These are phyloP conservation scores for Euura lappo DNA, from an alignment of 1,140 invertebrate genomes.

Conservation along the genomic window DNA sequence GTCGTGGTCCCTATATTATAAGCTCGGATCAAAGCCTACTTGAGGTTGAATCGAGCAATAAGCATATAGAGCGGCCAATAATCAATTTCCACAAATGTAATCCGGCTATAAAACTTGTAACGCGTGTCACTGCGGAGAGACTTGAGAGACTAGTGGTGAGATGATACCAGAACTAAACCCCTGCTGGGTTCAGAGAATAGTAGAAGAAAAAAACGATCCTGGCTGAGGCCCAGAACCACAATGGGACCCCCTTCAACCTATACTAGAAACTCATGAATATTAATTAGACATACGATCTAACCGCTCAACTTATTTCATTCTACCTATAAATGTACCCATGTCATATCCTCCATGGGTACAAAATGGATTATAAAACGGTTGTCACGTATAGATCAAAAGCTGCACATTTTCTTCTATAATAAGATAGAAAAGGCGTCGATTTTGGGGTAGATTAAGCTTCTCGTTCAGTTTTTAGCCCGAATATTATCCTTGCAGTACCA, in stretches of 20 bases:
- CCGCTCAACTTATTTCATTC: not conserved
- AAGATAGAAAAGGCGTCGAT: no score
- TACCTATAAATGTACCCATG: not conserved
- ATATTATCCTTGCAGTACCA: no score
- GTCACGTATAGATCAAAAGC: no score
- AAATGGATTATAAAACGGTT: no score
- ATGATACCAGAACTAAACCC: no score
- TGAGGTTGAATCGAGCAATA: no score
- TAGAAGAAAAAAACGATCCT: not conserved
- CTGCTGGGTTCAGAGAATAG: not conserved
- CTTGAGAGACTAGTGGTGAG: no score
- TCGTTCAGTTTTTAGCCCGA: no score
- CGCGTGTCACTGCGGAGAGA: not conserved
- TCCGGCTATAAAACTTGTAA: not conserved
- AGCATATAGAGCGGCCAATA: not conserved
- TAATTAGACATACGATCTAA: not conserved
- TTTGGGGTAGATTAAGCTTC: no score
- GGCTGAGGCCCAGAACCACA: not conserved
- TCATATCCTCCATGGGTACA: no score
- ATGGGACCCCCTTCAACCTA: not conserved
- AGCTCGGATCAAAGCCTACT: not conserved
- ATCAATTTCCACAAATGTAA: slow-evolving; percentile 4
- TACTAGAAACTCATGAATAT: not conserved
- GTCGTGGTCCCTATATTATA: no score
- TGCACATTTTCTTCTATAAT: no score